Evolutionary conservation across 2,113 vertebrate species (phyloP).

Genomic region (Centropristis striata): DNA sequence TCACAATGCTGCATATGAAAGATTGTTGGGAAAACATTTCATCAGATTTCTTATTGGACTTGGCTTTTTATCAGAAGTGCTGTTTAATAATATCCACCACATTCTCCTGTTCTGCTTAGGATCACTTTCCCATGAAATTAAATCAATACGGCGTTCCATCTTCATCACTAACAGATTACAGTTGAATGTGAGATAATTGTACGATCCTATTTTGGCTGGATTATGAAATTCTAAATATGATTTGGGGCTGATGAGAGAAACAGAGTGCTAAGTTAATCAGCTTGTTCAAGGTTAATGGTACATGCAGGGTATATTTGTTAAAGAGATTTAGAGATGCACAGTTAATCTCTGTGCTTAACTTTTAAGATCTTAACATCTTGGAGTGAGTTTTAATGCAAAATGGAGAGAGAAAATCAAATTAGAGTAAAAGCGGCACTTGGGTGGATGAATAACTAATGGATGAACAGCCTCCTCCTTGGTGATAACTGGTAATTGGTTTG

Average conservation of each 20-base stretch:
- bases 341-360: slow-evolving; percentile 74
- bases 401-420: slow-evolving; percentile 67
- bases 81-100: neutral
- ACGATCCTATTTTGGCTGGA: slow-evolving; percentile 38
- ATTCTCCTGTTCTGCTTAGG: slow-evolving; percentile 22
- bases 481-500: slow-evolving; percentile 77
- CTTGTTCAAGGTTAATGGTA: slow-evolving; percentile 78
- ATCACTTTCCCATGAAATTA: slow-evolving; percentile 57
- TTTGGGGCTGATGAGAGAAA: slow-evolving; percentile 47
- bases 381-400: slow-evolving; percentile 69
- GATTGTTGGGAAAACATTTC: slow-evolving; percentile 25
- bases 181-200: slow-evolving; percentile 32
- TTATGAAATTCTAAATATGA: slow-evolving; percentile 58
- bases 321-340: slow-evolving; percentile 67
- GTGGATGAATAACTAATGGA: slow-evolving; percentile 75
- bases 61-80: neutral
- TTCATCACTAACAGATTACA: slow-evolving; percentile 50
- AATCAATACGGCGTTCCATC: slow-evolving; percentile 37
- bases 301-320: slow-evolving; percentile 59
- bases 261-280: slow-evolving; percentile 61
- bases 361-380: slow-evolving; percentile 61
- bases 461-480: slow-evolving; percentile 57
- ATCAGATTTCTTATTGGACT: slow-evolving; percentile 22
- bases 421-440: slow-evolving; percentile 63
- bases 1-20: slow-evolving; percentile 9